Evolutionary conservation across 2,888 invertebrate species (phyloP), one percentile per base, ranked within the genome.

Genomic region (Belgica antarctica): DNA sequence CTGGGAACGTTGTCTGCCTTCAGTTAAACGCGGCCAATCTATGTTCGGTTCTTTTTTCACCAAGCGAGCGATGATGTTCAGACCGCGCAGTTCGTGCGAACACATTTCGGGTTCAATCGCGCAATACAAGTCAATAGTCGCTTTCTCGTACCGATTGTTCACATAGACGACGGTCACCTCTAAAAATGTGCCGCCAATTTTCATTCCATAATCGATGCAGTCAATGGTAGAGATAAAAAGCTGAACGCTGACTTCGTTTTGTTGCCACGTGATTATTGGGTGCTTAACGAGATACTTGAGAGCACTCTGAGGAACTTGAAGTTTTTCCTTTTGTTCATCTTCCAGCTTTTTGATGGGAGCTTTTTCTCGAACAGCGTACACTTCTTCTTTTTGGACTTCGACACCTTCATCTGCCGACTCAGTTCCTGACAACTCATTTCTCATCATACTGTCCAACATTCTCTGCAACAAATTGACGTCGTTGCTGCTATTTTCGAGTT

Each of bases 11-110:
- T 59, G 27, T 4, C 1, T 12, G 15, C n/a, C 4, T 1, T 4
- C 19, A 3, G 59, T 59, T 15, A 59, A 59, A 27, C 59, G 59
- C 7, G 59, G 59, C 59, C 59, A 59, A 1, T 24, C 24, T 15
- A 2, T 5, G 7, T 25, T 1, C 7, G 47, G 5, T 4, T 22
- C 8, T n/a, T 4, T 1, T 15, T 59, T 59, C 2, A 25, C 1
- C n/a, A 59, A 5, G 1, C 59, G 24, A 59, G 27, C 22, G 15
- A 25, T 22, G 22, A 59, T 59, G 24, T 4, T 27, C 25, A 22
- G 19, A 1, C 59, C 59, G n/a, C 19, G 4, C 2, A 25, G 24
- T n/a, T 59, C 27, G 25, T 59, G 59, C 15, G 25, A 27, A 2
- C 27, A 25, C 3, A 59, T 4, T 2, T 59, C 8, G 2, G 19